Percentiles rank a stretch among this genome's conserved stretches.
These are phyloP conservation scores for Uropetala carovei DNA, from an alignment of 2,888 invertebrate species.

Conservation along the genomic window DNA sequence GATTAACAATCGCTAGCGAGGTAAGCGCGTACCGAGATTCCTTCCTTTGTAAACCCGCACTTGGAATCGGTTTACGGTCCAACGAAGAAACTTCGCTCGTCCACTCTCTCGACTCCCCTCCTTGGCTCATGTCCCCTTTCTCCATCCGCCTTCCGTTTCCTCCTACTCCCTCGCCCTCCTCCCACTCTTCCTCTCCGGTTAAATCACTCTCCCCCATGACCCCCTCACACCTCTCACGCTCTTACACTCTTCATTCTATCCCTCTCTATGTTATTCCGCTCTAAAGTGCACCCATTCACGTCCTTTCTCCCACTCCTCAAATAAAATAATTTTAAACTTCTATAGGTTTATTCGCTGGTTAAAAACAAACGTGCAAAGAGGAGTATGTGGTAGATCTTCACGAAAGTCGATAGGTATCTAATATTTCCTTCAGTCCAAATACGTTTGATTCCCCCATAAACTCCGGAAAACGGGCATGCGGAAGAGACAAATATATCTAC, in stretches of 20 bases:
- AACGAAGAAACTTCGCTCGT: neutral
- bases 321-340: too few relatives aligned
- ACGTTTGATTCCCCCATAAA: too few relatives aligned
- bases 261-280: neutral
- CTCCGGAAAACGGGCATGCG: too few relatives aligned
- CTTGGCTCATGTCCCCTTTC: neutral
- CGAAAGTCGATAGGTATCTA: too few relatives aligned
- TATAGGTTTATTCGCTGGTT: too few relatives aligned
- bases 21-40: neutral
- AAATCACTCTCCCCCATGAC: neutral
- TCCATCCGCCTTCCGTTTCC: neutral
- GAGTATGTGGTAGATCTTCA: too few relatives aligned
- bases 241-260: neutral
- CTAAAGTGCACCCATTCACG: neutral
- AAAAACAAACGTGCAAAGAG: too few relatives aligned
- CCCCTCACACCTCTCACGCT: neutral
- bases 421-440: too few relatives aligned
- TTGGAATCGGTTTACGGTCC: constrained; percentile 17
- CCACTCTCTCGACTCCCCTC: constrained; percentile 10
- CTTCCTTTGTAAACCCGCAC: neutral
- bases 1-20: neutral
- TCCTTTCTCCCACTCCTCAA: too few relatives aligned
- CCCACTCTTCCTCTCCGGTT: constrained; percentile 3
- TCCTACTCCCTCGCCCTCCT: neutral
- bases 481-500: too few relatives aligned